Conservation (phyloP, 2,113 vertebrate genomes). For the Chaetops frenatus region DNA sequence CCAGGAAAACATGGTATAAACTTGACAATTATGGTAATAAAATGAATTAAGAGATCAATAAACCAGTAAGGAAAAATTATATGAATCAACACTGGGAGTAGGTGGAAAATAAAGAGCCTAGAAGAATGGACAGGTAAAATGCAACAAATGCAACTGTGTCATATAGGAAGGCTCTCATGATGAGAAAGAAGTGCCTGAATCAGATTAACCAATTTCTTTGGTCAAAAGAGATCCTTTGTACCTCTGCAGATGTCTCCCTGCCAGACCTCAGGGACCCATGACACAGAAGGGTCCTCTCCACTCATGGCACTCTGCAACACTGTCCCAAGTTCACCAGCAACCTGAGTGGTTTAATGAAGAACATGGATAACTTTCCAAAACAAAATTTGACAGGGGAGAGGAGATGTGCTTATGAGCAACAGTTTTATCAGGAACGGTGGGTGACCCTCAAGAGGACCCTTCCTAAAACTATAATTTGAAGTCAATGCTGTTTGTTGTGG, state of each 20-base stretch:
- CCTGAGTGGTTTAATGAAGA: background rate
- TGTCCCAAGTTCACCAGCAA: background rate
- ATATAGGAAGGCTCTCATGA: background rate
- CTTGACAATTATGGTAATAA: background rate
- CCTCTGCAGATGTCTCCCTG: background rate
- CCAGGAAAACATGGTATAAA: background rate
- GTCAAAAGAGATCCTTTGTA: accelerated
- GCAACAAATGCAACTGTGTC: background rate
- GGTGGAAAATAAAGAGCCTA: background rate
- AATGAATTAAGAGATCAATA: background rate
- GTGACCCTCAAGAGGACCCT: background rate
- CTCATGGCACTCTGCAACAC: background rate
- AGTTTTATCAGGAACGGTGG: background rate
- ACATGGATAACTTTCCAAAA: background rate
- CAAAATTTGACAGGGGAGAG: background rate
- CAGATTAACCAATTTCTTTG: background rate
- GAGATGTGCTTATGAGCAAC: background rate
- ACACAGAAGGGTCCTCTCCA: background rate
- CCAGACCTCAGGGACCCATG: background rate
- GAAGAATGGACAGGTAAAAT: background rate
- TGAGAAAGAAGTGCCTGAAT: background rate
- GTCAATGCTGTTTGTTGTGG: no score
- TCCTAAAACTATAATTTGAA: background rate
- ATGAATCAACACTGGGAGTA: background rate
- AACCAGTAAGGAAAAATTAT: background rate